Evolutionary conservation across 2,888 invertebrate genomes (phyloP).

Genomic region (Ptilodon capucinus): DNA sequence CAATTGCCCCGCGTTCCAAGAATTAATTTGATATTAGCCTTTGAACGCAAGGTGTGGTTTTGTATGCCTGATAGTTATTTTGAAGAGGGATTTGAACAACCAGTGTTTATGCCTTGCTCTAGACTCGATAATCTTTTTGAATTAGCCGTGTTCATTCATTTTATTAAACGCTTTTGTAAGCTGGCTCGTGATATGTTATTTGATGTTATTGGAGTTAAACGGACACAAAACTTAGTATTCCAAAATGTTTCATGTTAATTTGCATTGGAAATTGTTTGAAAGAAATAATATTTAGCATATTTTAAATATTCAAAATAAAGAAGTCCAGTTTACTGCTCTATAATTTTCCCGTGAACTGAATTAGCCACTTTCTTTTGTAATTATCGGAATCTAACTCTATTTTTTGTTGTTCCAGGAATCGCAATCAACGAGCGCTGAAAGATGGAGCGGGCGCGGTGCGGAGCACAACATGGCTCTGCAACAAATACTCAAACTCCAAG

Average conservation of each 20-base stretch:
- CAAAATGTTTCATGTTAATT: slow-evolving; percentile 14
- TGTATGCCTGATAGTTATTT: slow-evolving; percentile 72
- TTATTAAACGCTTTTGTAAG: slow-evolving; percentile 46
- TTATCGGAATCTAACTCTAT: background rate
- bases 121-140: slow-evolving; percentile 67
- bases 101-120: slow-evolving; percentile 69
- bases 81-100: slow-evolving; percentile 72
- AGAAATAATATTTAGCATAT: slow-evolving; percentile 11
- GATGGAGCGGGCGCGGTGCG: slow-evolving; percentile 94
- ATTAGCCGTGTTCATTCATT: slow-evolving; percentile 61
- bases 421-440: slow-evolving; percentile 91
- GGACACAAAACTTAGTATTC: slow-evolving; percentile 19
- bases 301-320: background rate
- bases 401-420: slow-evolving; percentile 87
- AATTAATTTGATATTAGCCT: slow-evolving; percentile 82
- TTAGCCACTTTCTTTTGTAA: background rate
- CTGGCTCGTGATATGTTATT: slow-evolving; percentile 40
- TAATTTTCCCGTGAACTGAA: background rate
- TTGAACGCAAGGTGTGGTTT: slow-evolving; percentile 81
- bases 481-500: slow-evolving; percentile 95
- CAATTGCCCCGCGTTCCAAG: slow-evolving; percentile 80
- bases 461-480: slow-evolving; percentile 96
- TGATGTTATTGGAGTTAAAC: slow-evolving; percentile 32
- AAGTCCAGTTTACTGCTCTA: background rate
- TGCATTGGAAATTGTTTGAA: slow-evolving; percentile 1